These are phyloP conservation scores for Chinchilla lanigera DNA, from an alignment of 2,113 vertebrate species.

Conservation along the genomic window DNA sequence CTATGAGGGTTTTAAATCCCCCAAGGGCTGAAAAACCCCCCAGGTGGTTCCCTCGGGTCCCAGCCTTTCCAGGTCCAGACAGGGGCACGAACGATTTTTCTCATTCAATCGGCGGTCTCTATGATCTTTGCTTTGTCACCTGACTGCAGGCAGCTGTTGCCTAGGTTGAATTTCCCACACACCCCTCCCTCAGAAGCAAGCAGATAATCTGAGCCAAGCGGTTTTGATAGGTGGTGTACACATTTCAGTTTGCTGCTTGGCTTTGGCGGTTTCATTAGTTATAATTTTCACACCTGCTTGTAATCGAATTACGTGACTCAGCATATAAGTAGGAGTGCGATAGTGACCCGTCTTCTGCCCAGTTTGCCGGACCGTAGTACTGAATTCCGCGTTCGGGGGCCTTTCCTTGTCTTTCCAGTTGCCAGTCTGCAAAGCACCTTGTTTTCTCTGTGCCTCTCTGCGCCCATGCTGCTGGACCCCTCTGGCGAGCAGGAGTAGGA, in stretches of 20 bases:
- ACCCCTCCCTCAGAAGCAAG: background rate
- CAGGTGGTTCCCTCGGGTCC: background rate
- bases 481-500: background rate
- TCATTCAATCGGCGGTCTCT: background rate
- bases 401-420: background rate
- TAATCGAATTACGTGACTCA: background rate
- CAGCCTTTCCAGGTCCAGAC: background rate
- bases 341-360: background rate
- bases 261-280: background rate
- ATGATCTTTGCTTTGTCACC: background rate
- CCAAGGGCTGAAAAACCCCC: background rate
- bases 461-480: background rate
- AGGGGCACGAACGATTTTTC: background rate
- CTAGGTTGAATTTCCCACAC: background rate
- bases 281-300: background rate
- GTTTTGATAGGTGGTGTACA: background rate
- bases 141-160: background rate
- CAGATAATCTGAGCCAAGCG: background rate
- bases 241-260: background rate
- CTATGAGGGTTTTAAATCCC: background rate
- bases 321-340: background rate
- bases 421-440: background rate
- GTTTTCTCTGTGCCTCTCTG: background rate
- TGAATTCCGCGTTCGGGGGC: background rate
- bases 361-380: background rate